Evolutionary conservation across 2,888 invertebrate species (phyloP).

Genomic region (Xanthorhoe designata): DNA sequence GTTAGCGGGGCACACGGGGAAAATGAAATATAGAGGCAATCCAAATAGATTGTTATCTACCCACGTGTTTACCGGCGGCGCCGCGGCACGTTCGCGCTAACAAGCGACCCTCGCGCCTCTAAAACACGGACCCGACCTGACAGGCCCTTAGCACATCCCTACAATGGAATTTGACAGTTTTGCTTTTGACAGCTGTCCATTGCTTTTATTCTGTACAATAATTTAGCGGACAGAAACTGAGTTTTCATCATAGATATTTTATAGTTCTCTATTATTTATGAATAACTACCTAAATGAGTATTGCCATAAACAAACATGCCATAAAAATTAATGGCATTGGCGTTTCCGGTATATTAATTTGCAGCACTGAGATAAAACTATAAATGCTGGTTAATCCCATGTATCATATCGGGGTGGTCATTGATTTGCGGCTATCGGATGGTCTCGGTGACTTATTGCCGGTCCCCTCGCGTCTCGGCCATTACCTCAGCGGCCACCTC

Average conservation of each 20-base stretch:
- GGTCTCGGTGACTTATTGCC: conserved; percentile 76
- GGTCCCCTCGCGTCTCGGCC: conserved; percentile 71
- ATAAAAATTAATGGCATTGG: conserved; percentile 72
- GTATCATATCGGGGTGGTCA: conserved; percentile 83
- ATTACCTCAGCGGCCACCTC: conserved; percentile 63
- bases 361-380: conserved; percentile 74
- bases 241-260: not conserved
- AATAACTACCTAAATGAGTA: conserved; percentile 21
- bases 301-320: conserved; percentile 34
- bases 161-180: conserved; percentile 65
- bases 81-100: conserved; percentile 82
- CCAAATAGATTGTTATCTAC: conserved; percentile 86
- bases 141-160: conserved; percentile 66
- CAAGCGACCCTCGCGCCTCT: conserved; percentile 71
- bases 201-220: conserved; percentile 52
- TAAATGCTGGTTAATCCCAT: conserved; percentile 80
- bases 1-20: conserved; percentile 80
- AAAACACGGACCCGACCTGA: conserved; percentile 65
- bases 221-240: conserved; percentile 1
- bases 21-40: conserved; percentile 86
- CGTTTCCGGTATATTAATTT: conserved; percentile 81
- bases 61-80: conserved; percentile 83
- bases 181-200: conserved; percentile 77
- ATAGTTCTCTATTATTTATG: not conserved
- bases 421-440: conserved; percentile 81